Percentiles rank a stretch among this genome's conserved stretches.
These are phyloP conservation scores for Misgurnus anguillicaudatus DNA, from an alignment of 2,113 vertebrate species.

Conservation along the genomic window DNA sequence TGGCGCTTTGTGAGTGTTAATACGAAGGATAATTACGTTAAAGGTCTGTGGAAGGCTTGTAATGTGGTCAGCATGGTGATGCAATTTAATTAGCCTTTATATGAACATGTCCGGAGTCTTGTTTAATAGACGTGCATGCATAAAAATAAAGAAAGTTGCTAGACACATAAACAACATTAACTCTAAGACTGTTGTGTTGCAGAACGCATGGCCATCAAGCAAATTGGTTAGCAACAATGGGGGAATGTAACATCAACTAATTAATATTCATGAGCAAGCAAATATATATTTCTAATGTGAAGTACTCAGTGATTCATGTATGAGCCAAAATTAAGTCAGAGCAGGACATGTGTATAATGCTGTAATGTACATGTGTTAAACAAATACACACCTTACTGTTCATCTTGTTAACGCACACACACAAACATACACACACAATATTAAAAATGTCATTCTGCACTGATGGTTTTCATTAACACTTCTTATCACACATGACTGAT, in stretches of 20 bases:
- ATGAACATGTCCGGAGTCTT: constrained; percentile 63
- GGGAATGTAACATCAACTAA: too few relatives aligned
- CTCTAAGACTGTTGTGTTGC: too few relatives aligned
- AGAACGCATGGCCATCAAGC: too few relatives aligned
- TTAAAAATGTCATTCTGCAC: constrained; percentile 30
- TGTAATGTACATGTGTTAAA: not conserved
- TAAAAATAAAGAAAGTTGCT: too few relatives aligned
- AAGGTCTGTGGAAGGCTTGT: constrained; percentile 65
- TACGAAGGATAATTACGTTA: constrained; percentile 74
- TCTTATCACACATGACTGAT: constrained; percentile 49
- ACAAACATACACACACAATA: constrained; percentile 20
- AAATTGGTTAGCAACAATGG: too few relatives aligned
- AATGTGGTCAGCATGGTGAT: constrained; percentile 63
- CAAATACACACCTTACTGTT: not conserved
- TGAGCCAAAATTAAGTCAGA: too few relatives aligned
- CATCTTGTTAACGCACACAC: not conserved
- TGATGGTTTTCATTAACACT: constrained; percentile 48
- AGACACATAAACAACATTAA: too few relatives aligned
- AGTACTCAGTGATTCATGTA: too few relatives aligned
- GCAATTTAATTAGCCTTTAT: constrained; percentile 75
- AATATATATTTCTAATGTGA: not conserved
- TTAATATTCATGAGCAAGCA: not conserved
- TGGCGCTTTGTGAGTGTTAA: constrained; percentile 67
- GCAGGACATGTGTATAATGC: too few relatives aligned
- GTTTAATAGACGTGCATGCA: not conserved